phyloP scores from a whole-genome alignment of 2,888 invertebrate species.

The Lumbricus terrestris region DNA sequence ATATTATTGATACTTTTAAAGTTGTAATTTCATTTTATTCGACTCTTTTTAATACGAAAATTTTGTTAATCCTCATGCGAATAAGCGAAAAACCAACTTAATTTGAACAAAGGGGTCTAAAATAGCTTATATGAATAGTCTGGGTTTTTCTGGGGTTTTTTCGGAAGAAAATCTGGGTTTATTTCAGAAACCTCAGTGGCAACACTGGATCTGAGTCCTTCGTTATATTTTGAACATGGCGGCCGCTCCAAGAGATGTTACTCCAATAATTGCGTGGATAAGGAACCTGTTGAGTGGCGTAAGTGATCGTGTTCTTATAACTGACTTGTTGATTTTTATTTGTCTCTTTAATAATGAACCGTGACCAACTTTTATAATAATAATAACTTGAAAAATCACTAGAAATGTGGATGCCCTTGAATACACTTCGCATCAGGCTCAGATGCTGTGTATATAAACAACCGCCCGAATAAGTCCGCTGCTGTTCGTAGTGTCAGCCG shows the following conservation, averaged over 20 bases:
- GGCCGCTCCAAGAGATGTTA: slow-evolving; percentile 8
- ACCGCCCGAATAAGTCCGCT: not conserved
- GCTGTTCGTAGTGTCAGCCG: no score
- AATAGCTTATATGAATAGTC: no score
- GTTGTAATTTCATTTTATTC: no score
- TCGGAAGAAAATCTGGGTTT: no score
- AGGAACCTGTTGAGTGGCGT: not conserved
- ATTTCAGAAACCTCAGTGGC: no score
- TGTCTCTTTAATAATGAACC: not conserved
- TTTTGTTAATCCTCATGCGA: no score
- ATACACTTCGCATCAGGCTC: not conserved
- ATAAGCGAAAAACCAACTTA: no score
- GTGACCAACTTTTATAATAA: not conserved
- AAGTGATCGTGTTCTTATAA: not conserved
- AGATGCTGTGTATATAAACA: not conserved
- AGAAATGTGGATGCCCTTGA: not conserved
- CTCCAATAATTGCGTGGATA: not conserved
- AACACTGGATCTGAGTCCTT: not conserved
- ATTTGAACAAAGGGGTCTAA: no score
- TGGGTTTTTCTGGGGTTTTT: no score
- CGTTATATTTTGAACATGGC: slow-evolving; percentile 7
- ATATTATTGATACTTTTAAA: no score
- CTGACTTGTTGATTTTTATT: not conserved
- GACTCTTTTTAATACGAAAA: no score
- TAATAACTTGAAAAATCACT: not conserved